Conservation (phyloP, 2,113 vertebrate genomes). For the Dascyllus trimaculatus region DNA sequence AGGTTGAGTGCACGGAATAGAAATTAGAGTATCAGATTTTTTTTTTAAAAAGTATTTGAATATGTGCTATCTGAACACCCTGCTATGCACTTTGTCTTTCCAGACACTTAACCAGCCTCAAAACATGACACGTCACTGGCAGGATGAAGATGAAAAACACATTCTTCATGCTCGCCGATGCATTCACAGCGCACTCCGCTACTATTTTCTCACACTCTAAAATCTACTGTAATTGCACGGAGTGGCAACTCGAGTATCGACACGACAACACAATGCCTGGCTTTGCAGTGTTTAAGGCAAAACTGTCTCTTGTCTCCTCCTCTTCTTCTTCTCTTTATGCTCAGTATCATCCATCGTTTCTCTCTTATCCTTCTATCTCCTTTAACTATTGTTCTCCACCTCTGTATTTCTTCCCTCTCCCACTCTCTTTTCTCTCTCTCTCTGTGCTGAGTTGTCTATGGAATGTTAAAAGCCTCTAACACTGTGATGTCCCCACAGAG, state of each 20-base stretch:
- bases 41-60: conserved; percentile 6
- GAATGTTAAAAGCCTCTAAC: conserved; percentile 76
- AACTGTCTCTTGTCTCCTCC: not conserved
- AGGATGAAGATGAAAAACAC: conserved; percentile 43
- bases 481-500: conserved; percentile 72
- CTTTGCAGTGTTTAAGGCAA: conserved; percentile 32
- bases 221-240: conserved; percentile 40
- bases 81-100: conserved; percentile 29
- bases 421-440: conserved; percentile 16
- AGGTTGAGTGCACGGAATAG: conserved; percentile 13
- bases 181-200: conserved; percentile 32
- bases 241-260: conserved; percentile 8
- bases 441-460: conserved; percentile 31
- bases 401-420: conserved; percentile 24
- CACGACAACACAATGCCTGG: not conserved
- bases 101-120: conserved; percentile 38
- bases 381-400: conserved; percentile 58
- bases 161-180: conserved; percentile 35
- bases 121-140: conserved; percentile 37
- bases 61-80: conserved; percentile 12
- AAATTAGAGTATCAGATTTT: conserved; percentile 7
- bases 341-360: conserved; percentile 11
- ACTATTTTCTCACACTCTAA: conserved; percentile 41
- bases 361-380: conserved; percentile 36
- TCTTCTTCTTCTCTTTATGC: conserved; percentile 1